phyloP scores from a whole-genome alignment of 2,113 vertebrate species.

The Ictalurus furcatus region DNA sequence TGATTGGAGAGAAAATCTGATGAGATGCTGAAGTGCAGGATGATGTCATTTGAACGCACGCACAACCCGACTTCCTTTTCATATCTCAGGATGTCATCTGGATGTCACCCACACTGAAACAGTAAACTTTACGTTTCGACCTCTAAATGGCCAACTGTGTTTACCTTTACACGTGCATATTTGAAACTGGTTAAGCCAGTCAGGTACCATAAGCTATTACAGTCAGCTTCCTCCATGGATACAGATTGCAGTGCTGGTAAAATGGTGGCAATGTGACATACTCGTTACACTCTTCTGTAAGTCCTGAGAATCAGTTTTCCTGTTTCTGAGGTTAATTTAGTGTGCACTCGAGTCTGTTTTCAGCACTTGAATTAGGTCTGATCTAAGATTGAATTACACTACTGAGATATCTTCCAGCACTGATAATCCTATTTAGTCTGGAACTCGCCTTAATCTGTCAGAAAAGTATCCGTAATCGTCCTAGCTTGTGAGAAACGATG shows the following conservation, averaged over 20 bases:
- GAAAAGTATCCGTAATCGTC: not conserved
- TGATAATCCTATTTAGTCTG: not conserved
- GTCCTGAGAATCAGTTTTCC: not conserved
- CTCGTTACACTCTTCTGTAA: not conserved
- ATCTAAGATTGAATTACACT: not conserved
- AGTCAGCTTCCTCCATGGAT: not conserved
- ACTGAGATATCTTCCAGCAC: not conserved
- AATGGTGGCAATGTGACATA: not conserved
- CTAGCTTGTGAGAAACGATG: not conserved
- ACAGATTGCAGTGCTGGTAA: not conserved
- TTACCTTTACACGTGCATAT: not conserved
- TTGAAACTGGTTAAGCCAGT: slow-evolving; percentile 16
- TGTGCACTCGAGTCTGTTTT: not conserved
- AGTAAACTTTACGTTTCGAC: not conserved
- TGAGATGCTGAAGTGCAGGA: too few relatives aligned
- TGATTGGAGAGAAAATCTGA: too few relatives aligned
- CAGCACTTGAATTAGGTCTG: not conserved
- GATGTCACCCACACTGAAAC: not conserved
- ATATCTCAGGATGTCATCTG: not conserved
- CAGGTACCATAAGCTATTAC: not conserved
- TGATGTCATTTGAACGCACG: too few relatives aligned
- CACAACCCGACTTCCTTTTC: not conserved
- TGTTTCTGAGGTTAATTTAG: not conserved
- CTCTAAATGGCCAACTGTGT: not conserved
- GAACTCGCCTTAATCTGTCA: not conserved